phyloP scores from a whole-genome alignment of 2,113 vertebrate species.

The Panthera uncia region DNA sequence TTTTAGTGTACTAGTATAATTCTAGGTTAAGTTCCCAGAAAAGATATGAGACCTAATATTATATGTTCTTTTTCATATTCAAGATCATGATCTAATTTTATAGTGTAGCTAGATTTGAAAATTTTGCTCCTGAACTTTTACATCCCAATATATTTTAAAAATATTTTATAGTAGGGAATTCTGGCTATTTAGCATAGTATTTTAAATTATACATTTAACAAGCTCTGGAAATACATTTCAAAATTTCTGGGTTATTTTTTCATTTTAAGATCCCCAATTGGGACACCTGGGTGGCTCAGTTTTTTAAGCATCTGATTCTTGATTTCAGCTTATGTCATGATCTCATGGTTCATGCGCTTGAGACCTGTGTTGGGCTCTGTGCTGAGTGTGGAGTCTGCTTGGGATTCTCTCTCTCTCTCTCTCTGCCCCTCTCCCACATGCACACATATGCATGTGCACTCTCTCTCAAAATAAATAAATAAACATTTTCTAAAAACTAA shows the following conservation, averaged over 20 bases:
- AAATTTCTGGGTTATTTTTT: background rate
- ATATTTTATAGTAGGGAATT: background rate
- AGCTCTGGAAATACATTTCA: background rate
- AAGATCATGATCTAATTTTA: background rate
- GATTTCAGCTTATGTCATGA: too few species aligned
- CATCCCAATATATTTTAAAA: background rate
- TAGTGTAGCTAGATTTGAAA: background rate
- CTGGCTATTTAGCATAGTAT: background rate
- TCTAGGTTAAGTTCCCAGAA: background rate
- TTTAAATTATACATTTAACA: background rate
- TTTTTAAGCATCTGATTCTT: too few species aligned
- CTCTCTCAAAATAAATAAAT: too few species aligned
- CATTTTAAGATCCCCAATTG: background rate
- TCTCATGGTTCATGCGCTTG: too few species aligned
- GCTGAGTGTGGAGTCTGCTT: too few species aligned
- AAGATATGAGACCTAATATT: background rate
- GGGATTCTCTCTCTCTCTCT: too few species aligned
- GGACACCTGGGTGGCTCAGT: too few species aligned
- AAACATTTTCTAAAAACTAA: too few species aligned
- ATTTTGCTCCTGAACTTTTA: background rate
- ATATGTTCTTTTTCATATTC: background rate
- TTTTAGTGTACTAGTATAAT: background rate
- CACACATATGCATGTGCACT: too few species aligned
- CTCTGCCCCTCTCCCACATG: too few species aligned
- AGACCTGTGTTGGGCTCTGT: too few species aligned